phyloP scores from a whole-genome alignment of 2,113 vertebrate genomes.

The Vidua macroura region DNA sequence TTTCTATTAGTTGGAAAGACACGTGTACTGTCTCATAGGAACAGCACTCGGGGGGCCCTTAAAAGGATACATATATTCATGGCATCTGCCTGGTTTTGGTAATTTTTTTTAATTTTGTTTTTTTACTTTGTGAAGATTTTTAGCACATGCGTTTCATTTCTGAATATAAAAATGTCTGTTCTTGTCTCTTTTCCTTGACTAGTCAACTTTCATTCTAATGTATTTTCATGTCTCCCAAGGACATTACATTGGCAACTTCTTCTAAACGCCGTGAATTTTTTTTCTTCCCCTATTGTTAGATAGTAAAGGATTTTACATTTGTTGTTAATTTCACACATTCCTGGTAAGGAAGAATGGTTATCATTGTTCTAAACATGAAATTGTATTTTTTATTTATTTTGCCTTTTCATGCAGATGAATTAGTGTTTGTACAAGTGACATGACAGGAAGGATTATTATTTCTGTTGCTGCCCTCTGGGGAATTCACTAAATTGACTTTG shows the following conservation, averaged over 20 bases:
- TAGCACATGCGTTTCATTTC: background rate
- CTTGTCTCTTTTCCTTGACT: background rate
- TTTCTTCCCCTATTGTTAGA: background rate
- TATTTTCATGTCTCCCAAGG: background rate
- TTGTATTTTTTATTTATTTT: background rate
- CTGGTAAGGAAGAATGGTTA: background rate
- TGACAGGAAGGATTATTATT: background rate
- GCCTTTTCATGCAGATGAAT: background rate
- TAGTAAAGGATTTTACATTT: background rate
- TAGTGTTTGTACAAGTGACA: background rate
- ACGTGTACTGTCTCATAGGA: background rate
- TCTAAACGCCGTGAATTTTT: background rate
- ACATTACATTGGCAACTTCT: background rate
- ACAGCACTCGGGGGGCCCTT: fast-evolving
- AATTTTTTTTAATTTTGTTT: background rate
- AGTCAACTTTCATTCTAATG: background rate
- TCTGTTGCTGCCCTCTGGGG: background rate
- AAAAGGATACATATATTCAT: background rate
- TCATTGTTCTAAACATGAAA: background rate
- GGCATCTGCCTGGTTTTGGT: background rate
- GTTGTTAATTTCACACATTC: background rate
- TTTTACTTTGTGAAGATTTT: background rate
- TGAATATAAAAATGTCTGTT: background rate
- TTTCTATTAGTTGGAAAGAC: background rate
- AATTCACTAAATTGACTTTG: background rate